Percentiles rank a stretch among this genome's conserved stretches.
These are phyloP conservation scores for Leucophenga montana DNA, from an alignment of 2,888 invertebrate genomes.

Conservation along the genomic window DNA sequence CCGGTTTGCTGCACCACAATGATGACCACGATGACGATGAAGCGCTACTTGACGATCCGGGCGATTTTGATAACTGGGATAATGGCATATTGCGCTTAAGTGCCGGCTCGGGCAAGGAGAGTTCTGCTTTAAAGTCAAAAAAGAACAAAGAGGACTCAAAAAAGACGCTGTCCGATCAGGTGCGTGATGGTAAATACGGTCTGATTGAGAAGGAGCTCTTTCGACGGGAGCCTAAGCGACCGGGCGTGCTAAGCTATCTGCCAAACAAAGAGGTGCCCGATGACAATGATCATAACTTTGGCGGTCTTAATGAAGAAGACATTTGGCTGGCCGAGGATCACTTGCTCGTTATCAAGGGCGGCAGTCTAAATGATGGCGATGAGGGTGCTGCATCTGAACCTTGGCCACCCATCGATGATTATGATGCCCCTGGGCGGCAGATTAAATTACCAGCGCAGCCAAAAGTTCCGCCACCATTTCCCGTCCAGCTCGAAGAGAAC, in stretches of 20 bases:
- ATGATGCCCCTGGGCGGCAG: slow-evolving; percentile 86
- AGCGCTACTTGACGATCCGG: slow-evolving; percentile 69
- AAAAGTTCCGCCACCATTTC: slow-evolving; percentile 93
- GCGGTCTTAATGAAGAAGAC: slow-evolving; percentile 87
- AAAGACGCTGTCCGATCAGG: slow-evolving; percentile 91
- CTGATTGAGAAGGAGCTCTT: slow-evolving; percentile 90
- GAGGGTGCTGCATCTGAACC: slow-evolving; percentile 72
- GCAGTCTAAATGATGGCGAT: slow-evolving; percentile 76
- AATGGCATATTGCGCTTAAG: slow-evolving; percentile 81
- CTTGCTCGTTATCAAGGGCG: slow-evolving; percentile 86
- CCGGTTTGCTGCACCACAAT: neutral
- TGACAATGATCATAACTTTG: slow-evolving; percentile 85
- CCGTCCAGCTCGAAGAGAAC: slow-evolving; percentile 88
- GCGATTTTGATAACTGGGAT: slow-evolving; percentile 76
- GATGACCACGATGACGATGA: slow-evolving; percentile 63
- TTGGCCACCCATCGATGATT: slow-evolving; percentile 90
- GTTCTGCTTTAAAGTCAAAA: slow-evolving; percentile 70
- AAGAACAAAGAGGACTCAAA: slow-evolving; percentile 80
- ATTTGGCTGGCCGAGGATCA: slow-evolving; percentile 94
- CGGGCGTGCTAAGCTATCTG: slow-evolving; percentile 87
- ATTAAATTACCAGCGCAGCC: slow-evolving; percentile 88
- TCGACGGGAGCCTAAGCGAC: slow-evolving; percentile 80
- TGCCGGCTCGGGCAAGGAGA: slow-evolving; percentile 80
- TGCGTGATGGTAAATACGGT: slow-evolving; percentile 92
- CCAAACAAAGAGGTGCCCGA: slow-evolving; percentile 86